These are phyloP conservation scores for Zeus faber DNA, from an alignment of 2,113 vertebrate species.

Conservation along the genomic window DNA sequence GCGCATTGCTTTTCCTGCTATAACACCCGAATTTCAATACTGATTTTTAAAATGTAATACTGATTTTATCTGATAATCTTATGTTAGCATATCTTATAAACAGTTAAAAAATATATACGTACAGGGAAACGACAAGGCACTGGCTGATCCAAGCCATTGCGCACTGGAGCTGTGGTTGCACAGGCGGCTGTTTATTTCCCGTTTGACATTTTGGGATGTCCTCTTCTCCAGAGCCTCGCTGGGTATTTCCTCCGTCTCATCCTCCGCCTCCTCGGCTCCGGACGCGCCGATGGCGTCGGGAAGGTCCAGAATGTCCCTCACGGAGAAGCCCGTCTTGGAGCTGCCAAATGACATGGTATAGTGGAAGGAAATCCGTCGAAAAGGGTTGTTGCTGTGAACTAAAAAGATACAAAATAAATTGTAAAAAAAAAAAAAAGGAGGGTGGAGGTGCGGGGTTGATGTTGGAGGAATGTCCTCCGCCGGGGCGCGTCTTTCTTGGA, in stretches of 20 bases:
- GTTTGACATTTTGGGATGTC: conserved; percentile 43
- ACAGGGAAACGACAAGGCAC: no score
- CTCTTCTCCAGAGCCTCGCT: conserved; percentile 64
- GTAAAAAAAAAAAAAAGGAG: no score
- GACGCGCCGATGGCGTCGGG: conserved; percentile 82
- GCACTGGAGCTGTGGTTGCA: not conserved
- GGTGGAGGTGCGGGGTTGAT: no score
- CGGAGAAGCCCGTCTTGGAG: conserved; percentile 90
- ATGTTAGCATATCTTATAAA: no score
- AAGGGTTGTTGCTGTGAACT: no score
- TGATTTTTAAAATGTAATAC: no score
- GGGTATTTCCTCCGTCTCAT: conserved; percentile 77
- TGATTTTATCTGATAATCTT: no score
- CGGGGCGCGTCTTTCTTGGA: no score
- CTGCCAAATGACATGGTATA: conserved; percentile 81
- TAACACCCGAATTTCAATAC: no score
- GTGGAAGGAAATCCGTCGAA: not conserved
- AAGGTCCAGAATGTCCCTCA: conserved; percentile 91
- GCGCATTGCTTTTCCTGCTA: no score
- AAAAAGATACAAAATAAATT: no score
- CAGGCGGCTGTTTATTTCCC: not conserved
- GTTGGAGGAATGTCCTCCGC: not conserved
- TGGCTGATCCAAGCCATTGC: not conserved
- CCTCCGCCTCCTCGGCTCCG: conserved; percentile 77
- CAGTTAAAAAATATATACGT: no score